Evolutionary conservation across 2,797 vertebrate species (phyloP).

Genomic region (Halcyon badia): DNA sequence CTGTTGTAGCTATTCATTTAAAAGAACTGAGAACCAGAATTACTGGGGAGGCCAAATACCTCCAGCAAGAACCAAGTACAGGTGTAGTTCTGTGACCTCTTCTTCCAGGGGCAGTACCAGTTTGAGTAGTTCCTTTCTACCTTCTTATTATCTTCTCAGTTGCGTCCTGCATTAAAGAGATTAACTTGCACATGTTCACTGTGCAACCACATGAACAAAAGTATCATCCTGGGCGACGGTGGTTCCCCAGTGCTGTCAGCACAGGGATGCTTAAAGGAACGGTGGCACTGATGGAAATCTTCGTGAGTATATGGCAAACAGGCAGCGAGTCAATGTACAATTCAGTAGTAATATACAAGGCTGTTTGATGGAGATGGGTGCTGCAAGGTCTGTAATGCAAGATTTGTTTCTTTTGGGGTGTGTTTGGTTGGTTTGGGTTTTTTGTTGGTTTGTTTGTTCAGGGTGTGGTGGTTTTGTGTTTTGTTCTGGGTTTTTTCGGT

Average conservation of each 20-base stretch:
- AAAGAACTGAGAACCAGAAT: neutral
- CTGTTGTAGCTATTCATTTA: neutral
- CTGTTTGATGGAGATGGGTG: neutral
- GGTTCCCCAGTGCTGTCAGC: neutral
- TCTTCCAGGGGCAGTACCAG: neutral
- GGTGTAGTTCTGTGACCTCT: neutral
- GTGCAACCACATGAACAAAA: neutral
- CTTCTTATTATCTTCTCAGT: too few relatives aligned
- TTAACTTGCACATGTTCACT: neutral
- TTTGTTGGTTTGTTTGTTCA: neutral
- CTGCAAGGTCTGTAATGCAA: neutral
- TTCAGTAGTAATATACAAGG: neutral
- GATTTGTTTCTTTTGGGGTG: neutral
- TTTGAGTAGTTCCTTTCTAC: neutral
- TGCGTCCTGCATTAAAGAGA: neutral
- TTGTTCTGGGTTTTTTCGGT: too few relatives aligned
- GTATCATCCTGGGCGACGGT: neutral
- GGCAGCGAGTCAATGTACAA: neutral
- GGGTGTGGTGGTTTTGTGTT: neutral
- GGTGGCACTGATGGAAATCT: neutral
- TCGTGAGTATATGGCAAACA: neutral
- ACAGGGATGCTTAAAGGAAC: neutral
- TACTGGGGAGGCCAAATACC: neutral
- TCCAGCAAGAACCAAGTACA: neutral
- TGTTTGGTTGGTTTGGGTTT: too few relatives aligned